Percentiles rank a stretch among this genome's conserved stretches.
Conservation (phyloP, 1,140 invertebrate species). For the Sipha flava region DNA sequence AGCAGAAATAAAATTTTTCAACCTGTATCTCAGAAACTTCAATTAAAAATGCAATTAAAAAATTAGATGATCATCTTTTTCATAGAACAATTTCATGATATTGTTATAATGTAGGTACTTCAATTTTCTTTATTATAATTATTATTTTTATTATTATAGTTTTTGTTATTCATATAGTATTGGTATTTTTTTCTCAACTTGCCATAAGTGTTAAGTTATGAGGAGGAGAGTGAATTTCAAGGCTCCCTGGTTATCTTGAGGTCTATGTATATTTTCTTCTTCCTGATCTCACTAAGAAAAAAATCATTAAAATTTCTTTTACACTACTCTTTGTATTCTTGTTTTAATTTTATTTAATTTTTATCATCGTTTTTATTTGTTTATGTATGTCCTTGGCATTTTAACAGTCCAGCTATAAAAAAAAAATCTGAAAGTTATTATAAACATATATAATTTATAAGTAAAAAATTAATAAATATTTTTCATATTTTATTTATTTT, state of each 20-base stretch:
- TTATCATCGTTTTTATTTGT: neutral
- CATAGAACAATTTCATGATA: neutral
- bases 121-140: neutral
- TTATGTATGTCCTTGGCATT: neutral
- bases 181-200: neutral
- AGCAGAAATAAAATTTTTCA: neutral
- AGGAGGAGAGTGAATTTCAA: neutral
- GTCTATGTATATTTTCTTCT: constrained; percentile 6
- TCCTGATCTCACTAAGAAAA: constrained; percentile 1
- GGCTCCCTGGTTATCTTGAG: neutral
- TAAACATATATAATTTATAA: neutral
- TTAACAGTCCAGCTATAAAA: neutral
- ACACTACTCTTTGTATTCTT: neutral
- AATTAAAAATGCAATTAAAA: neutral
- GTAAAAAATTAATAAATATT: no score
- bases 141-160: neutral
- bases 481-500: no score
- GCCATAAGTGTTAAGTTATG: neutral
- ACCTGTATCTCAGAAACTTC: neutral
- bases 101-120: neutral
- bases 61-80: neutral
- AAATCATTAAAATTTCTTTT: neutral
- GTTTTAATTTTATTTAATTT: neutral
- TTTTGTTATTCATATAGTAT: neutral
- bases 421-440: neutral